Conservation (phyloP, 2,888 invertebrate species). For the Ormia ochracea region DNA sequence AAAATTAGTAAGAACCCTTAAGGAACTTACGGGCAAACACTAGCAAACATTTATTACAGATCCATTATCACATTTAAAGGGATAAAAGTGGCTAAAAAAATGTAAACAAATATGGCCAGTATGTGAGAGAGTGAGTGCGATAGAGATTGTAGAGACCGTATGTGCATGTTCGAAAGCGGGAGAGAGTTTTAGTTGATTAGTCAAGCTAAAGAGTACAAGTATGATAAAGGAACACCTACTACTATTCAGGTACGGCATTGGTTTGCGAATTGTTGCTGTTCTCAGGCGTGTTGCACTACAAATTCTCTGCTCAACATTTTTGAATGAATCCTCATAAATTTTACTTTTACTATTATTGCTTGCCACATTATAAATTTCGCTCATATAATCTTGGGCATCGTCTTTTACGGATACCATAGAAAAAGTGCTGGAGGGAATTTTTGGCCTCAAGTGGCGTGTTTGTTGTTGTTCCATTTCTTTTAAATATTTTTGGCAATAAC, state of each 20-base stretch:
- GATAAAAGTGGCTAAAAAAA: background rate
- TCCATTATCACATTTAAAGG: background rate
- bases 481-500: slow-evolving; percentile 65
- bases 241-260: slow-evolving; percentile 73
- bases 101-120: background rate
- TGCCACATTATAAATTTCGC: slow-evolving; percentile 1
- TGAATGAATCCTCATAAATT: slow-evolving; percentile 38
- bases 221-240: slow-evolving; percentile 68
- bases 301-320: slow-evolving; percentile 66
- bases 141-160: too few species aligned
- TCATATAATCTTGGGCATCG: background rate
- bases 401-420: background rate
- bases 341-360: slow-evolving; percentile 39
- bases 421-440: background rate
- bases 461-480: slow-evolving; percentile 55
- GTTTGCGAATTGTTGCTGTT: slow-evolving; percentile 73
- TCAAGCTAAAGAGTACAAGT: background rate
- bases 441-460: background rate
- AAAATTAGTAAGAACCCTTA: background rate
- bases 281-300: slow-evolving; percentile 71
- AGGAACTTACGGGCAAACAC: background rate
- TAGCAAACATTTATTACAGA: background rate
- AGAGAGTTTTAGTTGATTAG: too few species aligned
- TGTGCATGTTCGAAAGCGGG: too few species aligned
- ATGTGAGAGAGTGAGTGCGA: background rate